Conservation (phyloP, 2,797 vertebrate species). For the Distichodus sexfasciatus region DNA sequence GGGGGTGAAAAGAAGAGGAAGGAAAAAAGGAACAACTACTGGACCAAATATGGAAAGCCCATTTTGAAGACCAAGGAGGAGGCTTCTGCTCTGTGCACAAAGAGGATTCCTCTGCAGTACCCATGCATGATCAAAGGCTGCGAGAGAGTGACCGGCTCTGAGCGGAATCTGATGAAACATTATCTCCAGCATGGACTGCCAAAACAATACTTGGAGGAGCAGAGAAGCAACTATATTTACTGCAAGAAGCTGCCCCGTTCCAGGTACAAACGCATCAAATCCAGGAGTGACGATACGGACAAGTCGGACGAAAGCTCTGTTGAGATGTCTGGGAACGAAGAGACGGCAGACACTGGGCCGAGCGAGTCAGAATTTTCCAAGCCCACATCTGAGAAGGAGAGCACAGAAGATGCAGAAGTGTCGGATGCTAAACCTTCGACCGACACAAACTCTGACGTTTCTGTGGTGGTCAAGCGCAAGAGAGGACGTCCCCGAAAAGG, state of each 20-base stretch:
- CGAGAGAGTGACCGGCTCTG: constrained; percentile 86
- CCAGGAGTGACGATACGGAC: constrained; percentile 67
- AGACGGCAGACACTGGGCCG: constrained; percentile 30
- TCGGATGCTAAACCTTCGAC: constrained; percentile 66
- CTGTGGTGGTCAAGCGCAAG: constrained; percentile 68
- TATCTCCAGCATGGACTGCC: constrained; percentile 94
- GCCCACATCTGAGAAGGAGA: constrained; percentile 61
- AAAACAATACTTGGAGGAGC: constrained; percentile 88
- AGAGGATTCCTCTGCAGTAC: constrained; percentile 85
- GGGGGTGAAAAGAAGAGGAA: constrained; percentile 65
- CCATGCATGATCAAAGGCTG: constrained; percentile 98
- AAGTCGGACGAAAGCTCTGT: constrained; percentile 69
- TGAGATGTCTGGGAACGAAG: constrained; percentile 66
- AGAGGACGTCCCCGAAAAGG: constrained; percentile 73
- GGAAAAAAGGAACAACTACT: constrained; percentile 61
- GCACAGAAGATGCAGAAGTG: constrained; percentile 49
- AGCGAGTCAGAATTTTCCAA: constrained; percentile 62
- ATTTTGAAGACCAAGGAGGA: constrained; percentile 87
- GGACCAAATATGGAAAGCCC: constrained; percentile 84
- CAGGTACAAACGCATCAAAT: constrained; percentile 68
- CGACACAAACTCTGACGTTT: constrained; percentile 58
- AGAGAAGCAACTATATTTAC: constrained; percentile 89
- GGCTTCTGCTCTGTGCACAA: constrained; percentile 87
- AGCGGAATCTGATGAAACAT: constrained; percentile 90
- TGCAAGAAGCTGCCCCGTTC: constrained; percentile 80